Evolutionary conservation across 2,888 invertebrate species (phyloP), one percentile per base, ranked within the genome.

Genomic region (Pammene aurita): DNA sequence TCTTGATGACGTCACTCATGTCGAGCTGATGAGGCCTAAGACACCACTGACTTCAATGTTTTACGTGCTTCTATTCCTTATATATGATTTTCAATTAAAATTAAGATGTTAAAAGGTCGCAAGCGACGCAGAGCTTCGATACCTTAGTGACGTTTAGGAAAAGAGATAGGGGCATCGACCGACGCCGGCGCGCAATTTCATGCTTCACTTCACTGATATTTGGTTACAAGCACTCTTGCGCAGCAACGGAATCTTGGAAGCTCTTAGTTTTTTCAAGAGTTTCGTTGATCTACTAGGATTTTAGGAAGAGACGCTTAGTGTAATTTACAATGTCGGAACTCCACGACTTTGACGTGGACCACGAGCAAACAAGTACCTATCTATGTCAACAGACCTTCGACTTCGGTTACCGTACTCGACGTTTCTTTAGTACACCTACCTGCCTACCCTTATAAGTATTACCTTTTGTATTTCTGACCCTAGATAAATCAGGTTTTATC

Each of bases 201-300:
- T 82, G 90, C 87, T 80, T 87, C 87, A 89, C 85, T 89, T 85
- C 77, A 82, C 82, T 84, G 87, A 86, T 87, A 89, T 87, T 89
- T 87, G 84, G 89, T 90, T 89, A 87, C 86, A 78, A 70, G 50
- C 62, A 52, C 70, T 73, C 68, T 65, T 70, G 50, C 70, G 41
- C 55, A 18, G 44, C 41, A 34, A 55, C 46, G 56, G 63, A 58
- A 66, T 65, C 65, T 71, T 66, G 57, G 52, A 62, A 58, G 46
- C 55, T 38, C 42, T 61, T 67, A 38, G 44, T 62, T 42, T 63
- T 67, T 71, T 58, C 65, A 50, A 67, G 48, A 48, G 14, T 7
- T 61, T 14, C 26, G 34, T 67, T 63, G 11, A 16, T 57, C 44
- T 60, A 52, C 60, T 66, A 48, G 18, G 48, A 60, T 16, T 58